phyloP scores from a whole-genome alignment of 2,888 invertebrate species.

The Caenorhabditis imperialis region DNA sequence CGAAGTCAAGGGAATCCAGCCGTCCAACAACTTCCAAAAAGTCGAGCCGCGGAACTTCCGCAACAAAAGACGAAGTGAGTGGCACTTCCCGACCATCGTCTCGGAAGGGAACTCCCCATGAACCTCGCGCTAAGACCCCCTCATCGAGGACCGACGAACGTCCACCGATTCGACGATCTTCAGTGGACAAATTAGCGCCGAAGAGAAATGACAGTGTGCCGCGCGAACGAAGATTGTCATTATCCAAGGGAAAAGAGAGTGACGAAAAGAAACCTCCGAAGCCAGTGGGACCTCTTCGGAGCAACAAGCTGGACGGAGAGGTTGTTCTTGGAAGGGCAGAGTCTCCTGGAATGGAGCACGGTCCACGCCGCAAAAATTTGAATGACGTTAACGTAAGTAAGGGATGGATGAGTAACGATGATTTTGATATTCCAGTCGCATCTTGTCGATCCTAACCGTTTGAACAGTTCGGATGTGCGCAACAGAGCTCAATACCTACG shows the following conservation, averaged over 20 bases:
- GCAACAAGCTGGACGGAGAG: slow-evolving; percentile 21
- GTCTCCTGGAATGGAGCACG: slow-evolving; percentile 49
- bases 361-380: slow-evolving; percentile 57
- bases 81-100: slow-evolving; percentile 2
- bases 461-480: slow-evolving; percentile 80
- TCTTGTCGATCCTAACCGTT: slow-evolving; percentile 45
- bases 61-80: background rate
- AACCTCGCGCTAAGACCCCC: slow-evolving; percentile 27
- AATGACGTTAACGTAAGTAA: slow-evolving; percentile 62
- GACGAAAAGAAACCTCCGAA: slow-evolving; percentile 30
- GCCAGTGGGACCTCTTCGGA: slow-evolving; percentile 22
- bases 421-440: slow-evolving; percentile 53
- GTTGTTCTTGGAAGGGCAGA: slow-evolving; percentile 17
- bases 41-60: slow-evolving; percentile 4
- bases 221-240: slow-evolving; percentile 12
- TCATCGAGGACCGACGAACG: slow-evolving; percentile 15
- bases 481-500: slow-evolving; percentile 89
- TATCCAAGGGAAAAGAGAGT: slow-evolving; percentile 3
- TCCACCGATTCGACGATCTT: slow-evolving; percentile 32
- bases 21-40: slow-evolving; percentile 33
- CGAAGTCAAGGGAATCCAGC: slow-evolving; percentile 15
- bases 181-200: slow-evolving; percentile 33
- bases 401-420: no score
- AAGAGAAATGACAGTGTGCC: slow-evolving; percentile 36
- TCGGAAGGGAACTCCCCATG: slow-evolving; percentile 11